Evolutionary conservation across 2,113 vertebrate species (phyloP), one percentile per base, ranked within the genome.

Genomic region (Guaruba guarouba): DNA sequence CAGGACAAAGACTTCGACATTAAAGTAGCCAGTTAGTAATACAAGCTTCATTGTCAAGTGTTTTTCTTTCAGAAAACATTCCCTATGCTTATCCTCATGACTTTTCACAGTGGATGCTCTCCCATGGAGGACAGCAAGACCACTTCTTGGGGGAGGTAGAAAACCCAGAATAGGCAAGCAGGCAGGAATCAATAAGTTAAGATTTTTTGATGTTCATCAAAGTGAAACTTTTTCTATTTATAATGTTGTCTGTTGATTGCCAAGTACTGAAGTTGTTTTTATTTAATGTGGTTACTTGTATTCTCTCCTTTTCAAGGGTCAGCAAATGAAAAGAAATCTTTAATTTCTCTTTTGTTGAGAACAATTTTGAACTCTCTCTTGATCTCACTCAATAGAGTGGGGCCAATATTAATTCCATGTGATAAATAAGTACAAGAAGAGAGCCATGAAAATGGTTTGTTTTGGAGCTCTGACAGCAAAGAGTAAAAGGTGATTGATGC

Each of bases 341-440:
- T 93, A 61, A 66, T 85, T 91, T 87, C 41, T 91, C 62, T 83
- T 75, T 82, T 73, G 23, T 78, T 93, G 68, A 74, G 93, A 90
- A 23, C 19, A 62, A 28, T 92, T 92, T 88, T 82, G 63, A 94
- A n/a, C 35, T 83, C 27, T 61, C 48, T 80, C 76, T 93, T 94
- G 68, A 94, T 94, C 83, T 95, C 24, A 49, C 41, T 85, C 70
- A 66, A n/a, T 57, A 85, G 78, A 31, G n/a, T 80, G 70, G 52
- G 54, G 22, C 28, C 25, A 75, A 89, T 92, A 96, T 94, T 92
- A 80, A 82, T 94, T 90, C 79, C 63, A 73, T 55, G 59, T 81
- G 74, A 94, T 88, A 83, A 86, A 69, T 68, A 87, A 87, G n/a
- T 84, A 63, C 52, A 96, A 77, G 51, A 93, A 86, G 27, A 76